Evolutionary conservation across 2,113 vertebrate genomes (phyloP).

Genomic region (Pollimyrus isidori): DNA sequence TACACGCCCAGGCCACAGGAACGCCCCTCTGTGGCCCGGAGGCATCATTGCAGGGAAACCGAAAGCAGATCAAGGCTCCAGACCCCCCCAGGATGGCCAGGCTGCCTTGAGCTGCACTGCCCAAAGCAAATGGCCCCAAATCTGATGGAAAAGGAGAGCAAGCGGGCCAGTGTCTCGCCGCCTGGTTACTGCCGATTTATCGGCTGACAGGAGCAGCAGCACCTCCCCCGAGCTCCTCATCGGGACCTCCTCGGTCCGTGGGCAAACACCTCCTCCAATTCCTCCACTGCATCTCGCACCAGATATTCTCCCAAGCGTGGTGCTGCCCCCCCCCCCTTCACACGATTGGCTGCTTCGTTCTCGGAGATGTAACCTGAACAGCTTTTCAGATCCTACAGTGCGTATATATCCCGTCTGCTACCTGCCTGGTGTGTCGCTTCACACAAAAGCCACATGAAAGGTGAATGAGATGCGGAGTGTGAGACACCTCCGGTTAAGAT

Average conservation of each 20-base stretch:
- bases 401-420: background rate
- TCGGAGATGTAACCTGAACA: background rate
- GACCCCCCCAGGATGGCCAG: no score
- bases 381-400: background rate
- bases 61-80: background rate
- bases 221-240: no score
- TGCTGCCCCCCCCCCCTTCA: background rate
- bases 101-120: no score
- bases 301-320: background rate
- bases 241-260: no score
- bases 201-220: no score
- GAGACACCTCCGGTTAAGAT: no score
- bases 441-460: background rate
- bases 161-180: no score
- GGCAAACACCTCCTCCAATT: no score
- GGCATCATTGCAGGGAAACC: background rate
- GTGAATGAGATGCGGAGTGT: background rate
- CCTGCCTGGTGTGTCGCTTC: background rate
- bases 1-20: background rate
- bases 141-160: no score
- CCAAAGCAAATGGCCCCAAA: no score
- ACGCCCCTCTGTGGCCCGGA: no score
- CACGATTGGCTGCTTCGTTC: background rate
- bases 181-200: no score
- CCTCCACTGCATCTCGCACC: background rate